phyloP scores from a whole-genome alignment of 2,113 vertebrate genomes.

The Malaclemys terrapin region DNA sequence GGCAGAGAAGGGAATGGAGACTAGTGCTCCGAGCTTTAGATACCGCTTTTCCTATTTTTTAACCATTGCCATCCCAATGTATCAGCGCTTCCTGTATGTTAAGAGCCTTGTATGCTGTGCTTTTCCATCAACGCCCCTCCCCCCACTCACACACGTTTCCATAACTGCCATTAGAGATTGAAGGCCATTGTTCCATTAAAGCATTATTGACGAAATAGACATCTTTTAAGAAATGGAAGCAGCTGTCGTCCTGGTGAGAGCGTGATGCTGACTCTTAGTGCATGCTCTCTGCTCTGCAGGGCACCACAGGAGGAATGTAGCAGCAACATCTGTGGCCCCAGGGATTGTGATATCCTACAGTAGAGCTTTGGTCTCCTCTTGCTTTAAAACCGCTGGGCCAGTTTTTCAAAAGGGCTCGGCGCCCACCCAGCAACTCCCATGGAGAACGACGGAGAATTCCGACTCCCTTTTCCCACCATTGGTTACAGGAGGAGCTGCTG shows the following conservation, averaged over 20 bases:
- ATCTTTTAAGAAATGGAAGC: not conserved
- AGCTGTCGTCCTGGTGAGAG: not conserved
- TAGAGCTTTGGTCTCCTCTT: not conserved
- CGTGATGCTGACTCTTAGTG: not conserved
- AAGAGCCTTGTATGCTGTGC: not conserved
- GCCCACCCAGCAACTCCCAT: not conserved
- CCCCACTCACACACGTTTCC: not conserved
- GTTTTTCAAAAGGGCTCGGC: not conserved
- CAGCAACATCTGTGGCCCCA: not conserved
- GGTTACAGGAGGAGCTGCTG: not conserved
- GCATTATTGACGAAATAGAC: not conserved
- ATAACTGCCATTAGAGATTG: not conserved
- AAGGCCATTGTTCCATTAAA: not conserved
- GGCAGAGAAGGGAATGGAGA: constrained; percentile 51
- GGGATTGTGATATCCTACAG: not conserved
- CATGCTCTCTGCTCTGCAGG: not conserved
- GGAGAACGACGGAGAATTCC: not conserved
- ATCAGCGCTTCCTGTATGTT: not conserved
- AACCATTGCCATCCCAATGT: not conserved
- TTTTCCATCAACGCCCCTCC: not conserved
- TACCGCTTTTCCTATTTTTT: not conserved
- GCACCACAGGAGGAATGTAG: not conserved
- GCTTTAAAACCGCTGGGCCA: not conserved
- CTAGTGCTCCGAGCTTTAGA: constrained; percentile 34
- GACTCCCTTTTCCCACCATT: not conserved